Evolutionary conservation across 2,888 invertebrate genomes (phyloP), one percentile per base, ranked within the genome.

Genomic region (Scelioninae gen. 2): DNA sequence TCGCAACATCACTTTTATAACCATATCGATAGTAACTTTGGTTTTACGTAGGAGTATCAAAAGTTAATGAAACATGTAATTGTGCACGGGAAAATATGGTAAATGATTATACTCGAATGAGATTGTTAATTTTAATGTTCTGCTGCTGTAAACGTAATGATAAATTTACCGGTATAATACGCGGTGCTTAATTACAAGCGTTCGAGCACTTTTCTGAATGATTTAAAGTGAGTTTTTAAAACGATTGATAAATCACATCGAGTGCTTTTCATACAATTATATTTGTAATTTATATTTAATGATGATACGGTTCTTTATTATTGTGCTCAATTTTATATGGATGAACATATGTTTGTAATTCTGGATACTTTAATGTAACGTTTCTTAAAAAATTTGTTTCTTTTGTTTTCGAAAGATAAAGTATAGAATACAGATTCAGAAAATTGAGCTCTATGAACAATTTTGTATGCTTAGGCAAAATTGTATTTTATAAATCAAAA

Each of bases 251-350:
- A n/a, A n/a, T n/a, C n/a, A n/a, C n/a, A n/a, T n/a, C n/a, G n/a
- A n/a, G n/a, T n/a, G n/a, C n/a, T 37, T 37, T 37, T 37, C 15
- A 13, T 37, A 13, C 5, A 13, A 15, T 9, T 4, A 9, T 13
- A 13, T 37, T 37, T 15, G n/a, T n/a, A n/a, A n/a, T n/a, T n/a
- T n/a, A n/a, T n/a, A n/a, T n/a, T n/a, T n/a, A n/a, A n/a, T n/a
- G n/a, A n/a, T n/a, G n/a, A n/a, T n/a, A n/a, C n/a, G n/a, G 1
- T 37, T 37, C n/a, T 43, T 43, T 43, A 5, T 3, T 43, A 19
- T 22, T 22, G 10, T 43, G 43, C 43, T 43, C 43, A 43, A 22
- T 43, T 43, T 43, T 43, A 43, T 43, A 43, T 43, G 22, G 11
- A 43, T 43, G 4, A 10, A 43, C n/a, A 43, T 16, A 43, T 9